A percentile compares a stretch with the other conserved stretches of the same genome.
These are phyloP conservation scores for Neoscelio sp. DNA, from an alignment of 2,888 invertebrate species.

Conservation along the genomic window DNA sequence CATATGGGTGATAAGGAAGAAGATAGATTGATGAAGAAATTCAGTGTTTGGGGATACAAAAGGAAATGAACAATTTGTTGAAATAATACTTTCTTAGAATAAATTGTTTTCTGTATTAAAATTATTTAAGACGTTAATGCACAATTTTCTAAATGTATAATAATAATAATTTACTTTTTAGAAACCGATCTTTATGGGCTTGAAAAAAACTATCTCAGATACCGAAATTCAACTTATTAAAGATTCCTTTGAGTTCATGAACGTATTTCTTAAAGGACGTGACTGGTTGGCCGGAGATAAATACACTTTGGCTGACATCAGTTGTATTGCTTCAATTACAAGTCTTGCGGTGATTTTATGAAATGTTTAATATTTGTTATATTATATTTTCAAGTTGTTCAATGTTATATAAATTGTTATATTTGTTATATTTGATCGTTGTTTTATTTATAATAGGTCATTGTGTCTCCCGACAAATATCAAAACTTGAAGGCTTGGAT, in stretches of 20 bases:
- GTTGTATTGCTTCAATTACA: conserved; percentile 63
- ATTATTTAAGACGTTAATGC: no score
- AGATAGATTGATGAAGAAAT: neutral
- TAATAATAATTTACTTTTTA: neutral
- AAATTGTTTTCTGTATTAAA: no score
- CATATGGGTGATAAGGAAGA: conserved; percentile 15
- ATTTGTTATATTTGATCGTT: no score
- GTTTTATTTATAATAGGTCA: conserved; percentile 59
- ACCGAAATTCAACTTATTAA: conserved; percentile 3
- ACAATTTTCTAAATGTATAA: conserved; percentile 11
- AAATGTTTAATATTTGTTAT: neutral
- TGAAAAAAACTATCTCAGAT: conserved; percentile 2
- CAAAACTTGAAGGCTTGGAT: conserved; percentile 86
- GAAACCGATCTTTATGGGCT: neutral
- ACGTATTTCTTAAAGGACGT: conserved; percentile 78
- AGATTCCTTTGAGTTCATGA: conserved; percentile 76
- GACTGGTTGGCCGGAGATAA: conserved; percentile 73
- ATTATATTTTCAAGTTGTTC: neutral
- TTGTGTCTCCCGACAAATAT: conserved; percentile 78
- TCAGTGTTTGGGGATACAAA: neutral
- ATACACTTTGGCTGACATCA: conserved; percentile 75
- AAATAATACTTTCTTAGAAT: no score
- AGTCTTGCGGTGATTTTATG: conserved; percentile 63
- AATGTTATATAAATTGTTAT: conserved; percentile 8
- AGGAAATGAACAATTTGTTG: no score